These are phyloP conservation scores for Bombylius discolor DNA, from an alignment of 2,888 invertebrate genomes.

Conservation along the genomic window DNA sequence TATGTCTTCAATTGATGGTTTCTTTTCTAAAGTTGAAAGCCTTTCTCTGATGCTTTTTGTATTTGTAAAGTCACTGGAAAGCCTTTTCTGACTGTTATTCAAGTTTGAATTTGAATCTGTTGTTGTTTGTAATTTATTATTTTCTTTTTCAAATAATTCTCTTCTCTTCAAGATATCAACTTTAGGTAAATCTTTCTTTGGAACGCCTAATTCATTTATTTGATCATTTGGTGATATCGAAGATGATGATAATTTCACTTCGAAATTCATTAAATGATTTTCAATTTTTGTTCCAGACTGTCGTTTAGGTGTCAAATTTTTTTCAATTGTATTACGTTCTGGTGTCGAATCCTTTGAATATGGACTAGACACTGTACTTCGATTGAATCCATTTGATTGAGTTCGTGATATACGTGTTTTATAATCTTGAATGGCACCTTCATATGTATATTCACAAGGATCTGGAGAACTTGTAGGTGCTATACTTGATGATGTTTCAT, in stretches of 20 bases:
- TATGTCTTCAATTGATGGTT: slow-evolving; percentile 40
- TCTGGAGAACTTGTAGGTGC: slow-evolving; percentile 55
- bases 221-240: slow-evolving; percentile 22
- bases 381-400: slow-evolving; percentile 3
- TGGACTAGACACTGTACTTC: slow-evolving; percentile 38
- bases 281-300: slow-evolving; percentile 44
- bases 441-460: slow-evolving; percentile 72
- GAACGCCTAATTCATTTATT: slow-evolving; percentile 21
- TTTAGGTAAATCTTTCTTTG: slow-evolving; percentile 53
- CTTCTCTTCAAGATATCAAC: slow-evolving; percentile 69
- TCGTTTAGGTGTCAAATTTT: slow-evolving; percentile 29
- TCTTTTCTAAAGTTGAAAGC: slow-evolving; percentile 54
- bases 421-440: slow-evolving; percentile 76
- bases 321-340: slow-evolving; percentile 36
- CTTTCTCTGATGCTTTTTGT: slow-evolving; percentile 61
- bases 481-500: slow-evolving; percentile 55
- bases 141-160: slow-evolving; percentile 65
- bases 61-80: slow-evolving; percentile 46
- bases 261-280: slow-evolving; percentile 48
- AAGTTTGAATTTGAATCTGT: slow-evolving; percentile 8
- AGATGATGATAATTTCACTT: slow-evolving; percentile 34
- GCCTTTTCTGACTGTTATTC: slow-evolving; percentile 24
- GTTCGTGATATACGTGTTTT: slow-evolving; percentile 59
- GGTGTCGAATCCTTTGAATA: slow-evolving; percentile 37
- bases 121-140: not conserved